These are phyloP conservation scores for Scaptomyza caliginosa DNA, from an alignment of 2,888 invertebrate genomes.

Conservation along the genomic window DNA sequence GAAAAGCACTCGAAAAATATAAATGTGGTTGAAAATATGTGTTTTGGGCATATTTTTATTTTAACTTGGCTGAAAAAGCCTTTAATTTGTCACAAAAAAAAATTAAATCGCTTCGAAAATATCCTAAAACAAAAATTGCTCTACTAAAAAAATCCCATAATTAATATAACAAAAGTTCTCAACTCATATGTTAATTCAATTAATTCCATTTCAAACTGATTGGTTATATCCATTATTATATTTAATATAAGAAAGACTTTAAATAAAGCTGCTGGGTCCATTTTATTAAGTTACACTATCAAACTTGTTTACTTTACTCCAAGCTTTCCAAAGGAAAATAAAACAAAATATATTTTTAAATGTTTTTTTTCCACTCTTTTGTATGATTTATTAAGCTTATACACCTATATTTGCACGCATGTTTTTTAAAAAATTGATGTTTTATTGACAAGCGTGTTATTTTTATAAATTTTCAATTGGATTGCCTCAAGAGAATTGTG, in stretches of 20 bases:
- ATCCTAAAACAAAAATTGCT: no score
- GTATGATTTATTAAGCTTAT: slow-evolving; percentile 45
- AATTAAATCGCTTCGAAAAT: no score
- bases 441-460: slow-evolving; percentile 22
- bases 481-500: slow-evolving; percentile 22
- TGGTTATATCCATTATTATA: background rate
- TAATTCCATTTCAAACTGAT: no score
- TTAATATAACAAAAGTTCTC: no score
- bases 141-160: no score
- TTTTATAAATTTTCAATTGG: background rate
- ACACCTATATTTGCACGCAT: slow-evolving; percentile 32
- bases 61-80: background rate
- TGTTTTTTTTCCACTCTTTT: slow-evolving; percentile 17
- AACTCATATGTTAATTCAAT: no score
- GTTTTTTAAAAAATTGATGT: slow-evolving; percentile 24
- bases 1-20: slow-evolving; percentile 85
- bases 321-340: no score
- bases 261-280: no score
- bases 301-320: no score
- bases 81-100: no score
- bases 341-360: background rate
- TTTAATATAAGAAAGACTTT: no score
- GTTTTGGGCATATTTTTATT: slow-evolving; percentile 74
- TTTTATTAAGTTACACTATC: no score
- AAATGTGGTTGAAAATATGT: slow-evolving; percentile 86